Evolutionary conservation across 2,113 vertebrate genomes (phyloP).

Genomic region (Rhegmatorhina hoffmannsi): DNA sequence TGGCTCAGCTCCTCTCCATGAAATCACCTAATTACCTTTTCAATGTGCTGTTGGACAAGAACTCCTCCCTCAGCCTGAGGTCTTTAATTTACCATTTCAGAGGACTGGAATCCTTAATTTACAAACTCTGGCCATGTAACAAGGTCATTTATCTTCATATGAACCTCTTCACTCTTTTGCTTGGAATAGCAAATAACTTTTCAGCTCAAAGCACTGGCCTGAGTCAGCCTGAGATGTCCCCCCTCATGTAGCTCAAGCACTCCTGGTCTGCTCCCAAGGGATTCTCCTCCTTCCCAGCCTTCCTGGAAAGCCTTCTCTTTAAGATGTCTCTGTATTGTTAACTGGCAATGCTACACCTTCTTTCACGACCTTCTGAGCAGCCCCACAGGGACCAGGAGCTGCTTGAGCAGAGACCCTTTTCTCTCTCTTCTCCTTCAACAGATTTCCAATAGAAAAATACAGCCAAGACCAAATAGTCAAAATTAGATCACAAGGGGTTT

Average conservation of each 20-base stretch:
- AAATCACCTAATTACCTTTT: neutral
- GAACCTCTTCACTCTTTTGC: neutral
- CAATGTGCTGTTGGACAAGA: neutral
- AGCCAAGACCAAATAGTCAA: neutral
- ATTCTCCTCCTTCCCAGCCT: neutral
- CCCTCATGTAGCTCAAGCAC: fast-evolving
- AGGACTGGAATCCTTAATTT: neutral
- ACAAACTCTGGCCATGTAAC: neutral
- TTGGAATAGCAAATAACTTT: neutral
- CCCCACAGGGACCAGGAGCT: neutral
- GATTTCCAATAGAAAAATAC: neutral
- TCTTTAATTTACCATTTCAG: neutral
- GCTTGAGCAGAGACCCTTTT: neutral
- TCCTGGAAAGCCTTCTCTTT: neutral
- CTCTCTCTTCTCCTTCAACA: neutral
- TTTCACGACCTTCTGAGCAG: neutral
- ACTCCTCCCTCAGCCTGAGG: neutral
- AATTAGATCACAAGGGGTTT: neutral
- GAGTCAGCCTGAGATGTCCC: neutral
- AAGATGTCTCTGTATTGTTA: neutral
- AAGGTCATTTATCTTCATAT: neutral
- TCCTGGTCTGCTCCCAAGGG: neutral
- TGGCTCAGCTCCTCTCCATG: neutral
- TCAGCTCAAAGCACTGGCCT: neutral
- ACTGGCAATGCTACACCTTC: neutral